These are phyloP conservation scores for Tipula lateralis DNA, from an alignment of 2,888 invertebrate species.

Conservation along the genomic window DNA sequence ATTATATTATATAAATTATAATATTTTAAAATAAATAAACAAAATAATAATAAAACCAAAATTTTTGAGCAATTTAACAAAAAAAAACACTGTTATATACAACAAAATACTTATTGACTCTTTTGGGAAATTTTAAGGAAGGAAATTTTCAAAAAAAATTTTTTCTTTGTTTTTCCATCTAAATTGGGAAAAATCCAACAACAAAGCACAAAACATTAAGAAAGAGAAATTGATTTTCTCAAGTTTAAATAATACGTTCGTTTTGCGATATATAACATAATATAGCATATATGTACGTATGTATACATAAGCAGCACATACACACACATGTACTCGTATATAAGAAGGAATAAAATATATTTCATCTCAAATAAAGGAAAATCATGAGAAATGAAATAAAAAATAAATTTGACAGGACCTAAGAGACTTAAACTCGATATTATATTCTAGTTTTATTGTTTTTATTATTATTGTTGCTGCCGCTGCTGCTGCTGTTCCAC, in stretches of 20 bases:
- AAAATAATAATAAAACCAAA: not conserved
- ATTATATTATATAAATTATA: not conserved
- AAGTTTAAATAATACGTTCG: not conserved
- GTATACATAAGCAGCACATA: not conserved
- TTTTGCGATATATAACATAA: not conserved
- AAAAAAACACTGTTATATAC: not conserved
- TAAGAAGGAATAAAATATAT: not conserved
- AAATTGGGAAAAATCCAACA: not conserved
- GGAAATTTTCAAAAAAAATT: not conserved
- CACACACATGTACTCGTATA: too few relatives aligned
- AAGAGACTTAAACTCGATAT: conserved; percentile 29
- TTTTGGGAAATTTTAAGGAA: not conserved
- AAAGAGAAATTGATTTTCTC: not conserved
- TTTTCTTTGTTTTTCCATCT: not conserved
- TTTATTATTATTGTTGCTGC: not conserved
- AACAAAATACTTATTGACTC: not conserved
- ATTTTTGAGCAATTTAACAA: not conserved
- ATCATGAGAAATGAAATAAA: not conserved
- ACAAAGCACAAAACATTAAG: not conserved
- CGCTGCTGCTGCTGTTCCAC: not conserved
- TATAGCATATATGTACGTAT: not conserved
- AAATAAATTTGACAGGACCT: conserved; percentile 29
- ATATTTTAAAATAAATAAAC: not conserved
- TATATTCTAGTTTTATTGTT: conserved; percentile 4
- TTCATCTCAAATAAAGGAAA: not conserved